Percentiles rank a stretch among this genome's conserved stretches.
Evolutionary conservation across 2,113 vertebrate species (phyloP).

Genomic region (Macrotus californicus): DNA sequence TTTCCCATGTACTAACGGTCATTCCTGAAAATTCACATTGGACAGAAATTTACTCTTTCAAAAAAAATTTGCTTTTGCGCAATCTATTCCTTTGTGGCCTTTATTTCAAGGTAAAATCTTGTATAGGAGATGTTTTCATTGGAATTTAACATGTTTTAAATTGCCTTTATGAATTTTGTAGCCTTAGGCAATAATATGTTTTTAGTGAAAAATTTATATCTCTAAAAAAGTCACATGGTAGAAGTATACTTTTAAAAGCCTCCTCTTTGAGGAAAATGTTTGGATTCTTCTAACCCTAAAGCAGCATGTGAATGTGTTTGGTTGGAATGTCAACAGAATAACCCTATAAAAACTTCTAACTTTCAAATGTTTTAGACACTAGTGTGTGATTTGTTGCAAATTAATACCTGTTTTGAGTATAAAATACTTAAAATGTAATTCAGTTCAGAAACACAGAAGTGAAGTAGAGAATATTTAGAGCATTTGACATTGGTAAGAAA

Average conservation of each 20-base stretch:
- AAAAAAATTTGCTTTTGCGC: not conserved
- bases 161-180: not conserved
- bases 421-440: constrained; percentile 1
- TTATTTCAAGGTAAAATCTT: not conserved
- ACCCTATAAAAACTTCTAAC: not conserved
- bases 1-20: not conserved
- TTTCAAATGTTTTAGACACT: not conserved
- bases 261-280: not conserved
- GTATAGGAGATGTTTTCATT: not conserved
- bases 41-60: not conserved
- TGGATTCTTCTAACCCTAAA: constrained; percentile 14
- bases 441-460: not conserved
- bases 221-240: not conserved
- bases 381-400: not conserved
- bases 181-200: not conserved
- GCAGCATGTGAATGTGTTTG: not conserved
- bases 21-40: constrained; percentile 3
- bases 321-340: not conserved
- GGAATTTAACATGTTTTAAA: constrained; percentile 16
- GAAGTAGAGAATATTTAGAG: not conserved
- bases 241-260: constrained; percentile 18
- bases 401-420: constrained; percentile 4
- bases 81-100: not conserved
- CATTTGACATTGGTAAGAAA: not conserved
- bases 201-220: not conserved